Evolutionary conservation across 2,113 vertebrate genomes (phyloP).

Genomic region (Struthidea cinerea): DNA sequence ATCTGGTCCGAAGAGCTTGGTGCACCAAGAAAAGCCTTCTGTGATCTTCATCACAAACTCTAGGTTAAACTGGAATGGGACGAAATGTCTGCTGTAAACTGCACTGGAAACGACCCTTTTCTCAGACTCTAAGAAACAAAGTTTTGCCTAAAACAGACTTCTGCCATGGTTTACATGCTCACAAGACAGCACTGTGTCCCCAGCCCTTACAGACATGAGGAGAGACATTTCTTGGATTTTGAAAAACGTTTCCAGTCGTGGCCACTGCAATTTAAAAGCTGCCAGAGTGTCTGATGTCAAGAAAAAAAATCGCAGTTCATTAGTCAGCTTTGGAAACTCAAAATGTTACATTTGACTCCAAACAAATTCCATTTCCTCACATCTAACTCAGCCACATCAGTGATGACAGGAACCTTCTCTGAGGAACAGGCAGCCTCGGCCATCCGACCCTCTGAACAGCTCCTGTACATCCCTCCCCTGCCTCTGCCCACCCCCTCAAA

Average conservation of each 20-base stretch:
- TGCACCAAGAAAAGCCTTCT: neutral
- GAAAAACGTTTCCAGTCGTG: neutral
- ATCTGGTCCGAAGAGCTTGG: neutral
- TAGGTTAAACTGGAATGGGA: neutral
- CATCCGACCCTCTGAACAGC: accelerated
- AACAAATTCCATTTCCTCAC: neutral
- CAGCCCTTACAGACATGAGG: neutral
- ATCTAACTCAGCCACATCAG: neutral
- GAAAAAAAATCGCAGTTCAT: neutral
- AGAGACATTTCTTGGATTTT: neutral
- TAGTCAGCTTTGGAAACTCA: neutral
- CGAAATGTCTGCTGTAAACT: neutral
- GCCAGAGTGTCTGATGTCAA: neutral
- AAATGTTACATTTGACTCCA: neutral
- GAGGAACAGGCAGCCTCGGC: accelerated
- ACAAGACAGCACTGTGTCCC: neutral
- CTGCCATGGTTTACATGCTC: neutral
- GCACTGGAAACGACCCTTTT: accelerated
- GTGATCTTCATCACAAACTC: neutral
- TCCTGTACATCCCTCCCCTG: neutral
- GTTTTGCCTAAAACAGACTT: neutral
- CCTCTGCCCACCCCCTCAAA: neutral
- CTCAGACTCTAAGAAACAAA: neutral
- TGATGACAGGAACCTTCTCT: neutral
- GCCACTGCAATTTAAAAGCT: neutral